Evolutionary conservation across 2,888 invertebrate genomes (phyloP).

Genomic region (Hemaris fuciformis): DNA sequence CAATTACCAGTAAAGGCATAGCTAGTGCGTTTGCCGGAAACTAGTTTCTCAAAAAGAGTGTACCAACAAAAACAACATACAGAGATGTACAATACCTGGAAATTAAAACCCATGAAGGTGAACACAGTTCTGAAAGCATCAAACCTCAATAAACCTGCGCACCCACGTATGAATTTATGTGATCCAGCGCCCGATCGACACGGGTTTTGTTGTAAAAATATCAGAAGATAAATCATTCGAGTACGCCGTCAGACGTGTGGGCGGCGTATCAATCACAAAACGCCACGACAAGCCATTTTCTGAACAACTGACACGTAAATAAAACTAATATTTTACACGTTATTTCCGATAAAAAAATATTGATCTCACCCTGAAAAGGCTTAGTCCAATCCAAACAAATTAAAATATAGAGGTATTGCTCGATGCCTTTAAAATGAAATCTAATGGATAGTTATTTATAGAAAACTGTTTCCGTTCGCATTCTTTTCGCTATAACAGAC

Average conservation of each 20-base stretch:
- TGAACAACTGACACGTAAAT: conserved; percentile 54
- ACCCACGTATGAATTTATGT: conserved; percentile 25
- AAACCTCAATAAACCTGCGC: background rate
- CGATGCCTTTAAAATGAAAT: background rate
- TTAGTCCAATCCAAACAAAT: conserved; percentile 1
- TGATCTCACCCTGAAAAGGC: background rate
- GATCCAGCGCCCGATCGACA: conserved; percentile 33
- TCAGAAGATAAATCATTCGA: conserved; percentile 53
- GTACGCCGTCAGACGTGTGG: conserved; percentile 41
- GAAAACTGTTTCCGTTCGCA: background rate
- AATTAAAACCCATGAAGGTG: background rate
- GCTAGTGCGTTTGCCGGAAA: too few relatives aligned
- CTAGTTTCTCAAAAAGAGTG: too few relatives aligned
- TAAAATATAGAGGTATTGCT: background rate
- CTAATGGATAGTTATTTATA: background rate
- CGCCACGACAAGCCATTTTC: conserved; percentile 49
- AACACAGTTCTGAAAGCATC: background rate
- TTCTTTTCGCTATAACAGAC: background rate
- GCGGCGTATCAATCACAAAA: conserved; percentile 56
- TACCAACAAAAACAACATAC: background rate
- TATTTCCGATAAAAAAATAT: conserved; percentile 5
- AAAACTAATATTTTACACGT: conserved; percentile 46
- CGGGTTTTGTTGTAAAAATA: conserved; percentile 43
- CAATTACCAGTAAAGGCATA: too few relatives aligned
- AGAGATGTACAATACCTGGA: background rate